Evolutionary conservation across 1,140 invertebrate genomes (phyloP).

Genomic region (Apis florea): DNA sequence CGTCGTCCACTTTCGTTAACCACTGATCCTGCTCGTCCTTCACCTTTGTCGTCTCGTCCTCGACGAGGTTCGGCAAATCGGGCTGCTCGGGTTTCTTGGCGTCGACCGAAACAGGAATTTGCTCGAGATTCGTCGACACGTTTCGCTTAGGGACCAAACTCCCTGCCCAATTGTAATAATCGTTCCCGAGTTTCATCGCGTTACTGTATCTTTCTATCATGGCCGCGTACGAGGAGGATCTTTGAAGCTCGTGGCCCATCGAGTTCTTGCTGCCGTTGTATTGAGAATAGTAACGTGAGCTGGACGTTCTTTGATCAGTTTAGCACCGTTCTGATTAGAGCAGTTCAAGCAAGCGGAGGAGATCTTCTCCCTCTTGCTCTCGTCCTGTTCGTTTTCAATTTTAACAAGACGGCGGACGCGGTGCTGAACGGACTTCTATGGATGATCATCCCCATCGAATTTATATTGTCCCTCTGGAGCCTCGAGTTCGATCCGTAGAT

Average conservation of each 20-base stretch:
- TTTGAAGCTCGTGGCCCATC: neutral
- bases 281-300: neutral
- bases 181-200: neutral
- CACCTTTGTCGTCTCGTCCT: neutral
- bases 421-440: slow-evolving; percentile 44
- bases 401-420: neutral
- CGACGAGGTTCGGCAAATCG: no score
- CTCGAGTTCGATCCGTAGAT: slow-evolving; percentile 7
- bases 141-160: neutral
- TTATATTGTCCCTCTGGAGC: neutral
- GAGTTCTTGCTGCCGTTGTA: no score
- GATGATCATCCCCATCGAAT: neutral
- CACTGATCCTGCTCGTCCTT: neutral
- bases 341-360: neutral
- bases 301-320: neutral
- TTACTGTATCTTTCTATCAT: slow-evolving; percentile 60
- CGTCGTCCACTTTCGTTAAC: slow-evolving; percentile 36
- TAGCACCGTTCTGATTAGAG: neutral
- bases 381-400: neutral
- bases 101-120: neutral
- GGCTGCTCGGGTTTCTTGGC: neutral
- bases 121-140: neutral
- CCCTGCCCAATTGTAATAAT: neutral
- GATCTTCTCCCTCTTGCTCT: neutral
- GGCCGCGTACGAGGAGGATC: slow-evolving; percentile 51